Percentiles rank a stretch among this genome's conserved stretches.
Evolutionary conservation across 2,113 vertebrate species (phyloP).

Genomic region (Ameiurus melas): DNA sequence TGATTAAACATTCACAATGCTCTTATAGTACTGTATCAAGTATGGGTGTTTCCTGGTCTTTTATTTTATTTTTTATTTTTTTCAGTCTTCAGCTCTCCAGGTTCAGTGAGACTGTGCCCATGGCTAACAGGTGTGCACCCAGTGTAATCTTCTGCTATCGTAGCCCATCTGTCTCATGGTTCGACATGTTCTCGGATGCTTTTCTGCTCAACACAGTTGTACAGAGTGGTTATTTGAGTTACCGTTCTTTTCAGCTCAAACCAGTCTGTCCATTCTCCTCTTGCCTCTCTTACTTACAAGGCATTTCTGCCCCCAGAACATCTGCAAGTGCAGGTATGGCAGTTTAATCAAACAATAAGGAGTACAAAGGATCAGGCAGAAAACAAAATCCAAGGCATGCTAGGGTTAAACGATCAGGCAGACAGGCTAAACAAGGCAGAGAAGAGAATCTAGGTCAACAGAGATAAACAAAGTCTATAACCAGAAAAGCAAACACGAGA

Average conservation of each 20-base stretch:
- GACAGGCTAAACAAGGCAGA: too few relatives aligned
- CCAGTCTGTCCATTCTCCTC: background rate
- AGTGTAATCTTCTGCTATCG: background rate
- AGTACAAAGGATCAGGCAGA: too few relatives aligned
- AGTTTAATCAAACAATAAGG: too few relatives aligned
- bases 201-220: background rate
- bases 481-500: too few relatives aligned
- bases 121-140: background rate
- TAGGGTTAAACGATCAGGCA: too few relatives aligned
- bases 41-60: background rate
- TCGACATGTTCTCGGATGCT: background rate
- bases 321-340: too few relatives aligned
- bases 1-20: background rate
- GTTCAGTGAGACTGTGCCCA: background rate
- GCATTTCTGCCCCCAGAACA: background rate
- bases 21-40: background rate
- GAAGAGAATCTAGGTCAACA: too few relatives aligned
- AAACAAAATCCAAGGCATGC: too few relatives aligned
- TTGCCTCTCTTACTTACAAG: background rate
- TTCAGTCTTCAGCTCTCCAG: background rate
- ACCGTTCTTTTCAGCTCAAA: background rate
- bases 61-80: background rate
- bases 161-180: background rate
- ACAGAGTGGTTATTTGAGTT: background rate
- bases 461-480: too few relatives aligned